These are phyloP conservation scores for Tadarida brasiliensis DNA, from an alignment of 2,797 vertebrate genomes.

Conservation along the genomic window DNA sequence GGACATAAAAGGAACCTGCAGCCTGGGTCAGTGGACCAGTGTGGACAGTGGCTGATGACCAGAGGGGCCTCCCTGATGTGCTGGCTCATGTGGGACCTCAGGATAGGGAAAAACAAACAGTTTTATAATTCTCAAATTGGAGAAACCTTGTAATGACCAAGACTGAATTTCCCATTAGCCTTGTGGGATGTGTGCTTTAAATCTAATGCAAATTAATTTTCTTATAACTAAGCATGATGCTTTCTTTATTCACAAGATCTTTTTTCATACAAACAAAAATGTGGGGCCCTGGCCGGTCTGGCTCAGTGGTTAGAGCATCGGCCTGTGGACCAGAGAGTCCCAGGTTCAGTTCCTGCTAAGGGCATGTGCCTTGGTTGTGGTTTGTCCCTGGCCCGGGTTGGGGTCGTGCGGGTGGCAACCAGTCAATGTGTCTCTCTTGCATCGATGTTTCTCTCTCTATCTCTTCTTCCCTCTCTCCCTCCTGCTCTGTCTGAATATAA, in stretches of 20 bases:
- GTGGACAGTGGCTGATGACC: background rate
- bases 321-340: too few species aligned
- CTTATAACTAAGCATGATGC: background rate
- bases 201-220: slow-evolving; percentile 1
- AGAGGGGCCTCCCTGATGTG: background rate
- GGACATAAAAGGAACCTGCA: background rate
- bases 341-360: too few species aligned
- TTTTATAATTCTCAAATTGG: background rate
- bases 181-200: background rate
- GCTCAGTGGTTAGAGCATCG: too few species aligned
- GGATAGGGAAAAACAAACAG: background rate
- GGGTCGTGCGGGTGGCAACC: too few species aligned
- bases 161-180: background rate
- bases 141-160: background rate
- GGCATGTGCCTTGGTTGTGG: too few species aligned
- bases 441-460: too few species aligned
- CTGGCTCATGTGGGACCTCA: background rate
- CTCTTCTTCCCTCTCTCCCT: too few species aligned
- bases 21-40: background rate
- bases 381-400: too few species aligned
- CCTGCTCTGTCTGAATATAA: too few species aligned
- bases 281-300: too few species aligned
- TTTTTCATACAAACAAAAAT: slow-evolving; percentile 43
- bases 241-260: background rate
- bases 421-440: too few species aligned